Percentiles rank a stretch among this genome's conserved stretches.
phyloP scores from a whole-genome alignment of 2,797 vertebrate genomes.

The Tauraco hartlaubi region DNA sequence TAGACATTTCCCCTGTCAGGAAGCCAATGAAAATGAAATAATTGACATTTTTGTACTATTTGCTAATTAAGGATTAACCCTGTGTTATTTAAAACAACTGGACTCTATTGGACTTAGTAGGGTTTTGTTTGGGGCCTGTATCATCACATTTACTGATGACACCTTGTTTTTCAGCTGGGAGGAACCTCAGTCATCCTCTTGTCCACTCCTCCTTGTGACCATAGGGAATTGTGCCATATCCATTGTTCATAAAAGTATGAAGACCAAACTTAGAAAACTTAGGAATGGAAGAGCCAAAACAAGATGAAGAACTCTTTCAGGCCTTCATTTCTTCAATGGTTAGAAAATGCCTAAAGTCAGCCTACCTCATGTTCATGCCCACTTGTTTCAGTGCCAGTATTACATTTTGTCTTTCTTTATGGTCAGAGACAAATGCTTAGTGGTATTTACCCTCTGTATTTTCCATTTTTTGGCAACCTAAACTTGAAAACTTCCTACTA shows the following conservation, averaged over 20 bases:
- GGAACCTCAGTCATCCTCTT: background rate
- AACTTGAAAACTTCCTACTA: background rate
- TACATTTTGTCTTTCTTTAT: background rate
- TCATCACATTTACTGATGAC: background rate
- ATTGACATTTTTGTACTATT: background rate
- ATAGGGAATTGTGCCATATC: background rate
- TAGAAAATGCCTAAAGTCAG: background rate
- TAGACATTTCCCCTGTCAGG: background rate
- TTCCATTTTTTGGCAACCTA: background rate
- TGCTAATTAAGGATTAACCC: background rate
- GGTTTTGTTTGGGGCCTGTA: background rate
- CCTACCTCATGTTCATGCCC: background rate
- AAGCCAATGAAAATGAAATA: constrained; percentile 1
- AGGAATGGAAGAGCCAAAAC: background rate
- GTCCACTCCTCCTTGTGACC: background rate
- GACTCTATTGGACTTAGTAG: background rate
- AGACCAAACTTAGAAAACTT: background rate
- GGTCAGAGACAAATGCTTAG: background rate
- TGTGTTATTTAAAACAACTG: background rate
- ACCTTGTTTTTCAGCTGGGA: background rate
- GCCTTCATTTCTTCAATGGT: background rate
- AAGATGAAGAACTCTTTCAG: background rate
- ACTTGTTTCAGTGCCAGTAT: background rate
- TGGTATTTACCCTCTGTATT: background rate
- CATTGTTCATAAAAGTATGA: background rate